phyloP scores from a whole-genome alignment of 1,140 invertebrate genomes.

The Latrodectus geometricus region DNA sequence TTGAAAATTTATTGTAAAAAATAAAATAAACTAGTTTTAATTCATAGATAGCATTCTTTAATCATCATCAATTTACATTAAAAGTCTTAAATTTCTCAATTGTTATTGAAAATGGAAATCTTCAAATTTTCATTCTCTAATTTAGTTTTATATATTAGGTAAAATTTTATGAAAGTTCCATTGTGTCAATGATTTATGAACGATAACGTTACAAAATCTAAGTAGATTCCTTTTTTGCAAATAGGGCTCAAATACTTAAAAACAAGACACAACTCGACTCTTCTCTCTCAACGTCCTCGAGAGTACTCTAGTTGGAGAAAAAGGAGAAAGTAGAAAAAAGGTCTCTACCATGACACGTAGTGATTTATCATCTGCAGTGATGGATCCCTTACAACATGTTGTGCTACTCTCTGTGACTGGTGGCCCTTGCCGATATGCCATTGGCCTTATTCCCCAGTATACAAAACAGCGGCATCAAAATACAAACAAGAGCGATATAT shows the following conservation, averaged over 20 bases:
- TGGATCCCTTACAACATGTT: slow-evolving; percentile 48
- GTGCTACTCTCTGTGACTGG: slow-evolving; percentile 30
- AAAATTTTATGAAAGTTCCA: background rate
- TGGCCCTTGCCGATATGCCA: slow-evolving; percentile 16
- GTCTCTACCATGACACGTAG: slow-evolving; percentile 45
- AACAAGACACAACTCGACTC: slow-evolving; percentile 6
- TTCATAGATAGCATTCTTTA: too few relatives aligned
- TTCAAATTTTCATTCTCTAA: background rate
- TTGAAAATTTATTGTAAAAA: too few relatives aligned
- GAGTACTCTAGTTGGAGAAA: background rate
- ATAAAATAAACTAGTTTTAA: too few relatives aligned
- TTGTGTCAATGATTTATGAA: background rate
- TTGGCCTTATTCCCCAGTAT: slow-evolving; percentile 29
- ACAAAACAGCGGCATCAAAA: slow-evolving; percentile 53
- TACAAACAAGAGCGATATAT: slow-evolving; percentile 6
- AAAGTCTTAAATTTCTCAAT: background rate
- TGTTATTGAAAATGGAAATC: background rate
- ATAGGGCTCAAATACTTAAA: slow-evolving; percentile 7
- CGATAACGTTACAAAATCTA: background rate
- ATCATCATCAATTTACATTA: background rate
- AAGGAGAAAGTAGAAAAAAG: background rate
- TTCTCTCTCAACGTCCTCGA: background rate
- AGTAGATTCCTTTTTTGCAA: background rate
- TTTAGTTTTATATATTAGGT: background rate
- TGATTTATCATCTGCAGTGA: slow-evolving; percentile 55